phyloP scores from a whole-genome alignment of 2,888 invertebrate genomes.

The Tetanocera ferruginea region DNA sequence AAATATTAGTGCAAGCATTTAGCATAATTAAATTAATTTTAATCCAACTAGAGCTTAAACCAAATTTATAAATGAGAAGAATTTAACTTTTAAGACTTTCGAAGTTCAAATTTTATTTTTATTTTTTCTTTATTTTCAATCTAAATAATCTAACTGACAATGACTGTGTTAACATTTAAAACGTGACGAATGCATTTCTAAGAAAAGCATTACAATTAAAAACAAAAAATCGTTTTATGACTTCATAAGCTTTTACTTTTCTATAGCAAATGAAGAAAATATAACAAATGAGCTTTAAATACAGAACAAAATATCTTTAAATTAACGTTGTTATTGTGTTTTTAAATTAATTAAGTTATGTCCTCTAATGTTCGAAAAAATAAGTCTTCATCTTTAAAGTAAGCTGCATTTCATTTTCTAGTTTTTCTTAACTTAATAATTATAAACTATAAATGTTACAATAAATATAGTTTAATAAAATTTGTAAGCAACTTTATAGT shows the following conservation, averaged over 20 bases:
- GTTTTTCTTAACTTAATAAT: background rate
- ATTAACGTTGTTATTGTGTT: too few species aligned
- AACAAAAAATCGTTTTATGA: too few species aligned
- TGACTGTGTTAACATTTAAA: conserved; percentile 9
- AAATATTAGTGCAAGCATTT: conserved; percentile 44
- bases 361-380: background rate
- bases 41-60: background rate
- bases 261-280: background rate
- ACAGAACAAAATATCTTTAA: background rate
- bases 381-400: background rate
- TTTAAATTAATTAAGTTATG: too few species aligned
- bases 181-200: conserved; percentile 2
- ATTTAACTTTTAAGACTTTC: conserved; percentile 1
- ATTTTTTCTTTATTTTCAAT: background rate
- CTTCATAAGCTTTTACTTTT: background rate
- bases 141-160: background rate
- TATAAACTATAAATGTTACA: background rate
- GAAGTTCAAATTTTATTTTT: background rate
- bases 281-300: background rate
- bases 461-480: too few species aligned
- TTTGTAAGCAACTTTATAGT: background rate
- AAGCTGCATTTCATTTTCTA: background rate
- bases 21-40: background rate
- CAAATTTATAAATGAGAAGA: background rate
- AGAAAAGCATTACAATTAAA: background rate